Conservation (phyloP, 2,113 vertebrate genomes). For the Amia ocellicauda region DNA sequence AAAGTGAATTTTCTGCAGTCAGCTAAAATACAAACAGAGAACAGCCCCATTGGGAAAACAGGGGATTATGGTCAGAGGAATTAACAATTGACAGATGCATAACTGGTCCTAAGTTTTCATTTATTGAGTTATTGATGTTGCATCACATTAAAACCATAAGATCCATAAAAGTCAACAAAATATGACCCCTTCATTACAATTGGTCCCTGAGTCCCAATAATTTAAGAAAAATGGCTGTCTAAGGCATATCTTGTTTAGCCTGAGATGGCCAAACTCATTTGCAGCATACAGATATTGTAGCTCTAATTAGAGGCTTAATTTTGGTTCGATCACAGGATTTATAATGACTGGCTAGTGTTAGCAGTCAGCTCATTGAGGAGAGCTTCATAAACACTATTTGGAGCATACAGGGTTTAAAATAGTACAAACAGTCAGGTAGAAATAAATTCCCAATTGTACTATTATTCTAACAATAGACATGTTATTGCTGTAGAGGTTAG, state of each 20-base stretch:
- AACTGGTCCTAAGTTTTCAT: slow-evolving; percentile 38
- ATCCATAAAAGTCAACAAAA: slow-evolving; percentile 22
- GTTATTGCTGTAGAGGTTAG: too few relatives aligned
- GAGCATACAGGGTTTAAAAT: too few relatives aligned
- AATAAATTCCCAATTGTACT: too few relatives aligned
- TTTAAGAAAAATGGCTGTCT: neutral
- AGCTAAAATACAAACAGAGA: slow-evolving; percentile 35
- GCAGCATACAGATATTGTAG: slow-evolving; percentile 1
- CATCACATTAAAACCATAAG: slow-evolving; percentile 3
- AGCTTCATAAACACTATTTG: too few relatives aligned
- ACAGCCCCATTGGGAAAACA: slow-evolving; percentile 18
- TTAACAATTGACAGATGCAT: slow-evolving; percentile 33
- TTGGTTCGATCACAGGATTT: too few relatives aligned
- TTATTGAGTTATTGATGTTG: slow-evolving; percentile 35
- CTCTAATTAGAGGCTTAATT: neutral
- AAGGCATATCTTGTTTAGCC: neutral
- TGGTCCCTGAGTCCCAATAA: neutral
- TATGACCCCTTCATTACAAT: slow-evolving; percentile 23
- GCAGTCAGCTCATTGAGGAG: too few relatives aligned
- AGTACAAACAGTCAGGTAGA: too few relatives aligned
- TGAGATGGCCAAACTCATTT: neutral
- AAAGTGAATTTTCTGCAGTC: slow-evolving; percentile 34
- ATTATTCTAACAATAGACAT: too few relatives aligned
- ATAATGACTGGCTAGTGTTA: too few relatives aligned
- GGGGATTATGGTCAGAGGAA: slow-evolving; percentile 33